These are phyloP conservation scores for Melanotaenia parkinsoni DNA, from an alignment of 2,797 vertebrate genomes.

Conservation along the genomic window DNA sequence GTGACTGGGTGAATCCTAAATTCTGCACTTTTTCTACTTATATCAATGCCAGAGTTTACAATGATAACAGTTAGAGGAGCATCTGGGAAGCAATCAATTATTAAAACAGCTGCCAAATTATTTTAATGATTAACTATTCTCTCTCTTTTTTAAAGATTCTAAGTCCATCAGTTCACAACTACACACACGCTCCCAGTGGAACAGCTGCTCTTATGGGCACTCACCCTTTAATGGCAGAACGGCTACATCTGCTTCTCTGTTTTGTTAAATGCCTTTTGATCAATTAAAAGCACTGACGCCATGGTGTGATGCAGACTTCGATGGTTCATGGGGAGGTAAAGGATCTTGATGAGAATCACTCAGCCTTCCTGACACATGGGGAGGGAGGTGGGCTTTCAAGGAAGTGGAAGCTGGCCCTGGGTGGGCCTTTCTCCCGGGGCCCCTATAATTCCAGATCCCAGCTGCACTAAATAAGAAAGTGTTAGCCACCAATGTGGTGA, in stretches of 20 bases:
- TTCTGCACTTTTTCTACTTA: neutral
- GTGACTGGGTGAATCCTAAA: neutral
- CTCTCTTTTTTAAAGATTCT: neutral
- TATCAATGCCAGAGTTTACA: neutral
- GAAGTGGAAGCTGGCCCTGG: conserved; percentile 64
- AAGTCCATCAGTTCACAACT: conserved; percentile 10
- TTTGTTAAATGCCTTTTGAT: conserved; percentile 72
- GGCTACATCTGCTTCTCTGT: conserved; percentile 57
- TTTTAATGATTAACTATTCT: conserved; percentile 3
- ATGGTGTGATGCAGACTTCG: conserved; percentile 61
- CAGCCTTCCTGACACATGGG: conserved; percentile 65
- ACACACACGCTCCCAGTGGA: conserved; percentile 43
- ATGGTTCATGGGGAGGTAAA: conserved; percentile 62
- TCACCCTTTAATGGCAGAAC: conserved; percentile 55
- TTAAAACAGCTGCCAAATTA: neutral
- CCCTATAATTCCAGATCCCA: conserved; percentile 72
- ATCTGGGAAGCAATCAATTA: neutral
- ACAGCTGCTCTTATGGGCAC: conserved; percentile 61
- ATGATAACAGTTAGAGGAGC: neutral
- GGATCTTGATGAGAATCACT: conserved; percentile 70
- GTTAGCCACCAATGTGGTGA: conserved; percentile 57
- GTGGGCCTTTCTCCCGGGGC: conserved; percentile 73
- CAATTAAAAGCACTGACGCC: conserved; percentile 72
- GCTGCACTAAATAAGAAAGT: conserved; percentile 70
- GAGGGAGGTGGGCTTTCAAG: conserved; percentile 60